Conservation (phyloP, 2,113 vertebrate species). For the chimpanzee (Pan troglodytes) region NHGRI_mPanTro3-v2.1_pri NC_072417.2:20384001-20384500, state of each 20-base stretch:
- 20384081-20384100: slow-evolving; percentile 94
- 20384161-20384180: neutral
- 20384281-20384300: too few species aligned
- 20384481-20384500: neutral
- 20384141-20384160: slow-evolving; percentile 96
- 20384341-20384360: slow-evolving; percentile 8
- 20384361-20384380: neutral
- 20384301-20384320: neutral
- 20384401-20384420: neutral
- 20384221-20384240: neutral
- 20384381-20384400: neutral
- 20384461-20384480: neutral
- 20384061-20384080: slow-evolving; percentile 94
- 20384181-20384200: neutral
- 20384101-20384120: slow-evolving; percentile 90
- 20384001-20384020: rapidly evolving
- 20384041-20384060: slow-evolving; percentile 85
- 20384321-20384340: neutral
- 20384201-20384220: neutral
- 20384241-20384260: neutral
- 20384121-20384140: slow-evolving; percentile 98
- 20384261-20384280: rapidly evolving
- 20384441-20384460: neutral
- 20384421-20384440: neutral
- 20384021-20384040: slow-evolving; percentile 48